phyloP scores from a whole-genome alignment of 1,140 invertebrate species.

The Lanistes nyassanus region DNA sequence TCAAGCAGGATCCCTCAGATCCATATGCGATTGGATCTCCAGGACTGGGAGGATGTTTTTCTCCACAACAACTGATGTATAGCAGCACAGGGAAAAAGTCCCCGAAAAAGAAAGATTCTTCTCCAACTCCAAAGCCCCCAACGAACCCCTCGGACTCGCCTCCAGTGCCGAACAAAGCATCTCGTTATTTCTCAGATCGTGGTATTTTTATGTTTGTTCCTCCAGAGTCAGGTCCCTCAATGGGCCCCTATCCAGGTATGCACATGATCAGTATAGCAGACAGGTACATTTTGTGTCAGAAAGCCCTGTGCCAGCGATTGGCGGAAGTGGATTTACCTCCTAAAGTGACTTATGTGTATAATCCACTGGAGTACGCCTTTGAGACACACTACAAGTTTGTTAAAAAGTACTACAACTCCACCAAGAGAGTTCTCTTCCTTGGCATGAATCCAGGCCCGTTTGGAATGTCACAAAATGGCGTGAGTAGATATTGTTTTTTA shows the following conservation, averaged over 20 bases:
- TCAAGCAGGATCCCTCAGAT: conserved; percentile 11
- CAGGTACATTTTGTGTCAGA: conserved; percentile 43
- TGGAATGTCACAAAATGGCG: conserved; percentile 94
- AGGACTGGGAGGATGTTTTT: conserved; percentile 10
- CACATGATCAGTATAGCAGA: conserved; percentile 29
- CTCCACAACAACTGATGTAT: conserved; percentile 26
- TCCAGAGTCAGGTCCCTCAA: conserved; percentile 19
- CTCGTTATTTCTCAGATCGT: conserved; percentile 26
- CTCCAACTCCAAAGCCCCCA: conserved; percentile 17
- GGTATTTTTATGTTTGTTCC: conserved; percentile 39
- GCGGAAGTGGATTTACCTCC: conserved; percentile 43
- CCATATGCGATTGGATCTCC: conserved; percentile 4
- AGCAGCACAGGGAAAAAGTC: conserved; percentile 18
- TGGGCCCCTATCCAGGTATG: conserved; percentile 21
- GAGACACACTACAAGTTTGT: conserved; percentile 79
- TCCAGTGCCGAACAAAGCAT: conserved; percentile 21
- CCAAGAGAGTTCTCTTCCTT: conserved; percentile 82
- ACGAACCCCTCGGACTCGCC: conserved; percentile 16
- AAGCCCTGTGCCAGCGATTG: conserved; percentile 45
- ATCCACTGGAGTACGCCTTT: conserved; percentile 85
- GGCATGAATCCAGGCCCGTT: conserved; percentile 95
- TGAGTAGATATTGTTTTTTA: conserved; percentile 64
- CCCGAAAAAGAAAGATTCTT: conserved; percentile 21
- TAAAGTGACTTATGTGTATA: conserved; percentile 79
- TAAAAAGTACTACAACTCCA: conserved; percentile 73